Conservation (phyloP, 2,797 vertebrate genomes). For the Fundulus diaphanus region DNA sequence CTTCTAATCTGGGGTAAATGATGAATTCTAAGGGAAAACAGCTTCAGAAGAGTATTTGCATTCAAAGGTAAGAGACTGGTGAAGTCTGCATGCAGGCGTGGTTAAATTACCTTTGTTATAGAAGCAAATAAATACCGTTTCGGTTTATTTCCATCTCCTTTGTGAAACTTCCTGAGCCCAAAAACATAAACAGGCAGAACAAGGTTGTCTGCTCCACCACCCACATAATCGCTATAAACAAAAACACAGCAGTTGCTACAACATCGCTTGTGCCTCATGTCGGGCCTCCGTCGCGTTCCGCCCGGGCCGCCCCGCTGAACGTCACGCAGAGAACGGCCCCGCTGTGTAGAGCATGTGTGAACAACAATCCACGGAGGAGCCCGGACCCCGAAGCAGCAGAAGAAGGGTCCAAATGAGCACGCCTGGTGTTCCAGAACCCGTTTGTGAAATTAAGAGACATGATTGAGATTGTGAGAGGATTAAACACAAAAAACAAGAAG, state of each 20-base stretch:
- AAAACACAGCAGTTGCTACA: background rate
- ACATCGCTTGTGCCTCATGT: background rate
- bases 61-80: background rate
- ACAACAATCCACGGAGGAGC: background rate
- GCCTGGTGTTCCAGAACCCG: background rate
- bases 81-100: background rate
- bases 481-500: background rate
- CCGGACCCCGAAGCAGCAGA: constrained; percentile 4
- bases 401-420: background rate
- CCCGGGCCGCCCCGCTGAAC: background rate
- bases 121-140: background rate
- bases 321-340: constrained; percentile 2
- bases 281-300: background rate
- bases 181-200: background rate
- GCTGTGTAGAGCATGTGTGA: constrained; percentile 10
- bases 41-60: background rate
- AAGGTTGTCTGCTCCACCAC: background rate
- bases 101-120: background rate
- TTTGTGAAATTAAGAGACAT: background rate
- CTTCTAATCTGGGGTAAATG: background rate
- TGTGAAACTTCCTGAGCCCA: background rate
- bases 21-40: too few relatives aligned
- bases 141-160: background rate
- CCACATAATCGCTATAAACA: background rate
- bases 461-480: background rate